Base-by-base conservation (phyloP, 2,113 vertebrate species). In the Dicrurus megarhynchus region DNA sequence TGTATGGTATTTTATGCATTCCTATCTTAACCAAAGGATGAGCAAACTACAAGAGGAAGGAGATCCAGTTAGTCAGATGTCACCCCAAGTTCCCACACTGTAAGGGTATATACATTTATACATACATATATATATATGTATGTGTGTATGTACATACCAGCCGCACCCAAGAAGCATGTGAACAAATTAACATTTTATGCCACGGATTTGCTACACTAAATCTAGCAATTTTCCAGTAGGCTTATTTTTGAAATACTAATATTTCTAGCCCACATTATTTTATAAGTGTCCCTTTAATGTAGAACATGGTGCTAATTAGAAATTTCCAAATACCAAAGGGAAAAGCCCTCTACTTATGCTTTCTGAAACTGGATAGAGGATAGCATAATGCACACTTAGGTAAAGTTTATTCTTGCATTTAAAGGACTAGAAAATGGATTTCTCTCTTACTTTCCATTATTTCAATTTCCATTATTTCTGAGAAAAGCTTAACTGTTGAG, bases 161-260 rank as follows among this genome's bases (percentile, higher is more conserved):
- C 32, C 2, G 0, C 32, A 81, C 18, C 15, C 33, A 61, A 78
- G 84, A 75, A 63, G 16, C 21, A 84, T 28, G 47, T 77, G 55
- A 94, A 76, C 14, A 80, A 91, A 52, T 42, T 69, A 96, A 77
- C 46, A 53, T 49, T 84, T 95, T 81, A 87, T 76, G 59, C 46
- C 21, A 56, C 14, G 50, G 19, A 82, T 95, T 91, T 95, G 63
- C 42, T 65, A 69, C 11, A n/a, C 7, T 55, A 91, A 81, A 93
- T 91, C 56, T 74, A 82, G 20, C 70, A 47, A 46, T 92, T 97
- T 97, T 96, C 75, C 60, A 76, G 23, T 55, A 83, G 46, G 24
- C 10, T 75, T 71, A 85, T 91, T 94, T 89, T 88, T 49, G 30
- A 86, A 90, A 77, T 76, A 63, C 47, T 84, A 67, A 22, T 93